Conservation (phyloP, 1,140 invertebrate genomes). For the Xylocopa sonorina region DNA sequence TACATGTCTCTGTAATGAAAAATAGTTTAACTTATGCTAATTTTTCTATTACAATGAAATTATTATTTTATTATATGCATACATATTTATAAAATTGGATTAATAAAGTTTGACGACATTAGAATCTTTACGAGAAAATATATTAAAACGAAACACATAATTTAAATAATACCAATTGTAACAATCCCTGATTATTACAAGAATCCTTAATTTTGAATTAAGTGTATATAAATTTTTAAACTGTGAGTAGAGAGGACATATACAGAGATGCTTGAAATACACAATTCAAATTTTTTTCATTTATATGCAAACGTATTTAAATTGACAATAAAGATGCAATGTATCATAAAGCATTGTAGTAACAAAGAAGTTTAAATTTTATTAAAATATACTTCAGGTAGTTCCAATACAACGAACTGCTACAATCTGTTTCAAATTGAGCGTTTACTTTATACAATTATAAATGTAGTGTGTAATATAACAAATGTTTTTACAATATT, state of each 20-base stretch:
- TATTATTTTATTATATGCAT: constrained; percentile 54
- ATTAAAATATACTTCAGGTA: constrained; percentile 59
- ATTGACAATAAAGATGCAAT: constrained; percentile 45
- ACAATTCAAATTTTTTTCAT: constrained; percentile 45
- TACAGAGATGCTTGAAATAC: constrained; percentile 27
- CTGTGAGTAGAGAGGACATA: constrained; percentile 10
- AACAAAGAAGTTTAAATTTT: constrained; percentile 54
- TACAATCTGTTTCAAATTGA: constrained; percentile 43
- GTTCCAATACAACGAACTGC: constrained; percentile 57
- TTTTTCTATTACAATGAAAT: constrained; percentile 30
- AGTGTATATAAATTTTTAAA: constrained; percentile 31
- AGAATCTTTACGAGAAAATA: constrained; percentile 34
- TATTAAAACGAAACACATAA: constrained; percentile 37
- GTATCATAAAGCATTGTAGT: constrained; percentile 7
- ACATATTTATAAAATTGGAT: constrained; percentile 32
- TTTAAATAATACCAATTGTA: constrained; percentile 19
- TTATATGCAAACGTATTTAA: constrained; percentile 18
- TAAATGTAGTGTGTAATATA: constrained; percentile 57
- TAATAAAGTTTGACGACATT: constrained; percentile 25
- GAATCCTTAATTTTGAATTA: constrained; percentile 32
- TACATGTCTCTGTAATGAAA: constrained; percentile 23
- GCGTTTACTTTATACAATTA: constrained; percentile 44
- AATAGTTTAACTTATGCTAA: constrained; percentile 32
- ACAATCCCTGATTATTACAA: constrained; percentile 30
- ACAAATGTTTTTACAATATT: constrained; percentile 67